A percentile compares a stretch with the other conserved stretches of the same genome.
Evolutionary conservation across 2,888 invertebrate species (phyloP).

Genomic region (Microctonus hyperodae): DNA sequence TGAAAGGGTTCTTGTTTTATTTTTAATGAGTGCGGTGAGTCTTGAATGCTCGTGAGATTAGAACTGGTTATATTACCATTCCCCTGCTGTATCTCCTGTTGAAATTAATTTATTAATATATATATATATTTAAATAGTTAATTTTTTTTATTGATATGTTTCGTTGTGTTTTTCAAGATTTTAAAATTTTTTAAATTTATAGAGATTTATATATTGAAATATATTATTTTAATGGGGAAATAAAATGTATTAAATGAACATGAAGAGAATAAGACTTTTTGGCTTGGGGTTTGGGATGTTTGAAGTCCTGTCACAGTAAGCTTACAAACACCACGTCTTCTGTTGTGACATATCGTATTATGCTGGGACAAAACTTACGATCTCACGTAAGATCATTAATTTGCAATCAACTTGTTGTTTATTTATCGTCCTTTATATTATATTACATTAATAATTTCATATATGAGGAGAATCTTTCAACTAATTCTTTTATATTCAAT

Average conservation of each 20-base stretch:
- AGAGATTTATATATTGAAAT: background rate
- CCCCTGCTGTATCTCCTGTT: constrained; percentile 56
- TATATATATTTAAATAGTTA: too few relatives aligned
- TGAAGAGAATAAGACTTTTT: constrained; percentile 45
- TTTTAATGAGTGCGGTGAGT: constrained; percentile 51
- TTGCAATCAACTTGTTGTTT: constrained; percentile 42
- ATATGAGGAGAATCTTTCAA: background rate
- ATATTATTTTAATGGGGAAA: constrained; percentile 1
- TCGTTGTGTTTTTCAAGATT: too few relatives aligned
- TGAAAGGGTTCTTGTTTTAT: constrained; percentile 60
- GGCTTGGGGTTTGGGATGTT: constrained; percentile 59
- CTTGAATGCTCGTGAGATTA: constrained; percentile 49
- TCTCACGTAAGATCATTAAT: constrained; percentile 58
- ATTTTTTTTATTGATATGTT: too few relatives aligned
- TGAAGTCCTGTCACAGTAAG: constrained; percentile 62
- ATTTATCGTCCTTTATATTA: background rate
- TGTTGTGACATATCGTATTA: constrained; percentile 63
- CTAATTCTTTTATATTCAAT: background rate
- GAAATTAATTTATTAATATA: too few relatives aligned
- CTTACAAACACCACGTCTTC: constrained; percentile 61
- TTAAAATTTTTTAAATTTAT: background rate
- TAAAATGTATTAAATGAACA: background rate
- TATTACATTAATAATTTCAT: constrained; percentile 22
- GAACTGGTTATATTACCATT: constrained; percentile 47
- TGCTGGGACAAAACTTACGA: constrained; percentile 60